Evolutionary conservation across 2,888 invertebrate genomes (phyloP).

Genomic region (Seira ritae): DNA sequence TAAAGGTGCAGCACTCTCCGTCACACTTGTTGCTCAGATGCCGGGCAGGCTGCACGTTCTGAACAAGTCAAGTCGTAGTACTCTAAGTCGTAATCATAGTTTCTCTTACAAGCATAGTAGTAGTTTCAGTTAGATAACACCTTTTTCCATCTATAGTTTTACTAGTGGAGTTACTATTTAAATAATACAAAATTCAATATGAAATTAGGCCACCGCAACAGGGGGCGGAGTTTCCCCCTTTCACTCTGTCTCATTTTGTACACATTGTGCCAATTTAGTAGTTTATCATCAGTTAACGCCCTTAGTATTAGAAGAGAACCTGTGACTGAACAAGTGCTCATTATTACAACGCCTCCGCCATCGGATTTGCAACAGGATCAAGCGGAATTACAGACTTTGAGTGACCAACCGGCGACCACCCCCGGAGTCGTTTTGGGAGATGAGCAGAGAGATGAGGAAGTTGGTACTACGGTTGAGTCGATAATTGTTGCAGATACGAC

Average conservation of each 20-base stretch:
- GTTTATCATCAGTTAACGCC: background rate
- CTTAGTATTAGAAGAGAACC: constrained; percentile 43
- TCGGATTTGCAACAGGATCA: constrained; percentile 18
- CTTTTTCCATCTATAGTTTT: no score
- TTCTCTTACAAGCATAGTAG: background rate
- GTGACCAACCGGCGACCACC: background rate
- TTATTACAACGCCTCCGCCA: constrained; percentile 35
- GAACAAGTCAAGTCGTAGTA: background rate
- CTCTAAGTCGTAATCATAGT: background rate
- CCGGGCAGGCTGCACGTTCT: constrained; percentile 40
- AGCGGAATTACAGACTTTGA: background rate
- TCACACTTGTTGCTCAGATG: constrained; percentile 33
- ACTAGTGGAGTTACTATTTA: background rate
- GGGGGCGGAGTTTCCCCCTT: constrained; percentile 1
- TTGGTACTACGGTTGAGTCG: constrained; percentile 32
- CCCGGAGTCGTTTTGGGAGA: no score
- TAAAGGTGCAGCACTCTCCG: constrained; percentile 34
- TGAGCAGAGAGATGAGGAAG: constrained; percentile 37
- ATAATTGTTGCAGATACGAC: constrained; percentile 34
- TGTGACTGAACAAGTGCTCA: constrained; percentile 50
- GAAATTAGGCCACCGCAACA: constrained; percentile 27
- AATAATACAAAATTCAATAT: constrained; percentile 18
- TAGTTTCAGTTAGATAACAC: no score
- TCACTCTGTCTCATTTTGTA: background rate
- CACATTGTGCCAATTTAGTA: constrained; percentile 5